phyloP scores from a whole-genome alignment of 2,888 invertebrate species.

The Sminthurinus aureus region DNA sequence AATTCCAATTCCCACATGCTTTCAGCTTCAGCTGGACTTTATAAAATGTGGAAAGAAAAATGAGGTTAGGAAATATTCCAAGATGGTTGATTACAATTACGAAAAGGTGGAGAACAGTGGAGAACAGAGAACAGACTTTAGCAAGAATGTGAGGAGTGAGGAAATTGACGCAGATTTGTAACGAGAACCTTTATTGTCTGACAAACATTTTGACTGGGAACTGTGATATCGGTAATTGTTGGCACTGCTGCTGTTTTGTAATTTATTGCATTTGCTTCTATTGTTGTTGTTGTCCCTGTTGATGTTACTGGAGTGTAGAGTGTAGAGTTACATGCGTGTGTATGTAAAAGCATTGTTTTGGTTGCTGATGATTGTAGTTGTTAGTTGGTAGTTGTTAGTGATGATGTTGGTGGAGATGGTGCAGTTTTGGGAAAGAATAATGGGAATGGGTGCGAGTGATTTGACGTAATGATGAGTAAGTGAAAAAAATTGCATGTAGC shows the following conservation, averaged over 20 bases:
- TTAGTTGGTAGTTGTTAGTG: not conserved
- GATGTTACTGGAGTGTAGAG: not conserved
- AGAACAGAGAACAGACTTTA: too few species aligned
- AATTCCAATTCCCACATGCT: too few species aligned
- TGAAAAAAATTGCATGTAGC: slow-evolving; percentile 17
- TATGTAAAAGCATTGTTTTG: not conserved
- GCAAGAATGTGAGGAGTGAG: too few species aligned
- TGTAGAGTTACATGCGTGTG: not conserved
- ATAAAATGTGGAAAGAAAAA: too few species aligned
- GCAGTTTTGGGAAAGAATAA: too few species aligned
- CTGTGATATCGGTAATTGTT: not conserved
- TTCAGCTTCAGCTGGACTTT: too few species aligned
- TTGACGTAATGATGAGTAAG: slow-evolving; percentile 14
- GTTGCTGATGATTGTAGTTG: not conserved
- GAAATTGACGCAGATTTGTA: too few species aligned
- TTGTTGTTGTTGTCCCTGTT: too few species aligned
- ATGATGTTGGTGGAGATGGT: too few species aligned
- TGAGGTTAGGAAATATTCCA: too few species aligned
- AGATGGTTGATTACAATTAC: too few species aligned
- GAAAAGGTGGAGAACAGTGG: not conserved
- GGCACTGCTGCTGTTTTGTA: not conserved
- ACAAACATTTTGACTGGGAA: not conserved
- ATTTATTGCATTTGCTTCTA: not conserved
- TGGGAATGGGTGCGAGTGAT: not conserved
- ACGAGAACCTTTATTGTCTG: too few species aligned